Conservation (phyloP, 1,140 invertebrate species). For the Anoplolepis gracilipes region DNA sequence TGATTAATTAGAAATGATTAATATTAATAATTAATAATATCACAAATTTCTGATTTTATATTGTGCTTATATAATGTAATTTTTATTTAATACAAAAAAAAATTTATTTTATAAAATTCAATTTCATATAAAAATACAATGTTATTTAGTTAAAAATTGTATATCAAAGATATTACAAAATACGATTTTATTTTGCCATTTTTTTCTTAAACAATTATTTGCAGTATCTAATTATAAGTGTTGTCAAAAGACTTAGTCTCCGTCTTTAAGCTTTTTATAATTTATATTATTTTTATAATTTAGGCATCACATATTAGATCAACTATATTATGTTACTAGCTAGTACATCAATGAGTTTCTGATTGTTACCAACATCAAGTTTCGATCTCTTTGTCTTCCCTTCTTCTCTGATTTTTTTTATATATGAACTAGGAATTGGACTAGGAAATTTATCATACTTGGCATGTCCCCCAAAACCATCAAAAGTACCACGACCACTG, state of each 20-base stretch:
- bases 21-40: no score
- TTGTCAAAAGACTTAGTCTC: neutral
- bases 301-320: neutral
- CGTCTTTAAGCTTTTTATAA: neutral
- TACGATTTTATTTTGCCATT: neutral
- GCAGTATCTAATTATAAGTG: no score
- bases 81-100: no score
- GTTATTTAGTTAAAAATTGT: neutral
- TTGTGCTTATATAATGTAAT: no score
- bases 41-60: no score
- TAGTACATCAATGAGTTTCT: slow-evolving; percentile 53
- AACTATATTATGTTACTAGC: neutral
- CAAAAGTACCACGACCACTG: slow-evolving; percentile 54
- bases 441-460: slow-evolving; percentile 76
- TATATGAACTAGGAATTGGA: neutral
- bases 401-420: slow-evolving; percentile 57
- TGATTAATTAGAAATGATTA: no score
- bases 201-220: neutral
- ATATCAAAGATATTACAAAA: neutral
- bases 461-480: slow-evolving; percentile 82
- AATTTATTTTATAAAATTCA: neutral
- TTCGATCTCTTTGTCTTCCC: slow-evolving; percentile 64
- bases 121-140: neutral
- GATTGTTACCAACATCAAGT: slow-evolving; percentile 54
- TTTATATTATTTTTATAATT: neutral